Evolutionary conservation across 2,888 invertebrate genomes (phyloP).

Genomic region (Amphipyra tragopoginis): DNA sequence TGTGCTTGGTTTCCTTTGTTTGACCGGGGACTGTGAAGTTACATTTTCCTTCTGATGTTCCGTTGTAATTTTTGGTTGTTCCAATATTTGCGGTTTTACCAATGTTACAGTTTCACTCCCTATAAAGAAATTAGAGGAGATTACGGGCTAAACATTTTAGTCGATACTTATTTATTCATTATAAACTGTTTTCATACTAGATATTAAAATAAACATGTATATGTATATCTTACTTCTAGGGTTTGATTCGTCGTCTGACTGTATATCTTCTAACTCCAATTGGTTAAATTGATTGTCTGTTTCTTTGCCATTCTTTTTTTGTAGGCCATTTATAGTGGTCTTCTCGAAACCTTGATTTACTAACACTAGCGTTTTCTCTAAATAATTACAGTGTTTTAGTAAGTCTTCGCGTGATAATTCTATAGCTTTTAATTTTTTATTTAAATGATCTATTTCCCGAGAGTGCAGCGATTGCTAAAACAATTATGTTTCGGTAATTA

Average conservation of each 20-base stretch:
- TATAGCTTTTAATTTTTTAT: slow-evolving; percentile 71
- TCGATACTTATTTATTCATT: not conserved
- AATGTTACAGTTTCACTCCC: slow-evolving; percentile 79
- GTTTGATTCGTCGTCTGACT: slow-evolving; percentile 77
- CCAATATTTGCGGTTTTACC: slow-evolving; percentile 70
- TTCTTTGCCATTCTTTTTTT: slow-evolving; percentile 49
- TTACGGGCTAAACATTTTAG: too few relatives aligned
- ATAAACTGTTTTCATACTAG: not conserved
- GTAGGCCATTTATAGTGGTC: slow-evolving; percentile 25
- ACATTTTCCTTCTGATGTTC: slow-evolving; percentile 13
- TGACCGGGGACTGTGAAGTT: slow-evolving; percentile 31
- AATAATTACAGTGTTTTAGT: slow-evolving; percentile 71
- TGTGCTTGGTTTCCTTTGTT: slow-evolving; percentile 30
- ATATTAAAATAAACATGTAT: not conserved
- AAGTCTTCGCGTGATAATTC: slow-evolving; percentile 74
- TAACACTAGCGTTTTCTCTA: slow-evolving; percentile 78
- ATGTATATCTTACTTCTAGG: slow-evolving; percentile 74
- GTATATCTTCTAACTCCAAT: slow-evolving; percentile 75
- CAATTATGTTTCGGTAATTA: slow-evolving; percentile 1
- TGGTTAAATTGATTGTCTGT: slow-evolving; percentile 48
- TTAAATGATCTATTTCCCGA: slow-evolving; percentile 75
- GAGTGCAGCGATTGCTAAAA: slow-evolving; percentile 75
- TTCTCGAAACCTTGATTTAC: slow-evolving; percentile 79
- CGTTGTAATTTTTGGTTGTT: slow-evolving; percentile 46
- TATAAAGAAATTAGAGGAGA: slow-evolving; percentile 59